These are phyloP conservation scores for Zosterops japonicus DNA, from an alignment of 2,113 vertebrate genomes.

Conservation along the genomic window DNA sequence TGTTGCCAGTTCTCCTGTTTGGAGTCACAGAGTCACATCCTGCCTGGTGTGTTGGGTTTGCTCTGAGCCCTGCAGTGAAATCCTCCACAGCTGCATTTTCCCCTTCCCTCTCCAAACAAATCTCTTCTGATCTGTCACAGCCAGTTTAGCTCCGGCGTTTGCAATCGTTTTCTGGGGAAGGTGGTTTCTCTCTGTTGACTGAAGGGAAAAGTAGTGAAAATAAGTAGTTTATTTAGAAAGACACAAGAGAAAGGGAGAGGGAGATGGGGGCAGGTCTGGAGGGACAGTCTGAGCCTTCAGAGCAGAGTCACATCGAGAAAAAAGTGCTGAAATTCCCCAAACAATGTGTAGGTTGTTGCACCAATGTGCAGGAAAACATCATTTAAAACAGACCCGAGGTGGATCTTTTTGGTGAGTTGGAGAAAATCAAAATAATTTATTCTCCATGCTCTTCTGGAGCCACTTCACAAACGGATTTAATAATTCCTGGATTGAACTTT, in stretches of 20 bases:
- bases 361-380: background rate
- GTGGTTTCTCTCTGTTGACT: background rate
- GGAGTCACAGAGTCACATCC: background rate
- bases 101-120: background rate
- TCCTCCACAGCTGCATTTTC: accelerated
- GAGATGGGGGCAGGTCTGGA: background rate
- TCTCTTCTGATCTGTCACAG: background rate
- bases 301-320: background rate
- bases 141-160: background rate
- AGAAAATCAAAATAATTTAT: background rate
- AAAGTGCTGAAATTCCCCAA: background rate
- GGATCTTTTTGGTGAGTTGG: background rate
- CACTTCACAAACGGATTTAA: background rate
- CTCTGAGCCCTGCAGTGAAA: background rate
- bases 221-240: background rate
- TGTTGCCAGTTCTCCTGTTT: background rate
- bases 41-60: background rate
- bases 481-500: background rate
- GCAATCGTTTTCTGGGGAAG: background rate
- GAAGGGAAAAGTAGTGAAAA: background rate
- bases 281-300: background rate
- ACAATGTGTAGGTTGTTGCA: background rate
- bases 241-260: background rate
- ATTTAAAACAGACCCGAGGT: background rate
- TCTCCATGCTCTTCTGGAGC: background rate